These are phyloP conservation scores for Ellobius talpinus DNA, from an alignment of 2,113 vertebrate species.

Conservation along the genomic window DNA sequence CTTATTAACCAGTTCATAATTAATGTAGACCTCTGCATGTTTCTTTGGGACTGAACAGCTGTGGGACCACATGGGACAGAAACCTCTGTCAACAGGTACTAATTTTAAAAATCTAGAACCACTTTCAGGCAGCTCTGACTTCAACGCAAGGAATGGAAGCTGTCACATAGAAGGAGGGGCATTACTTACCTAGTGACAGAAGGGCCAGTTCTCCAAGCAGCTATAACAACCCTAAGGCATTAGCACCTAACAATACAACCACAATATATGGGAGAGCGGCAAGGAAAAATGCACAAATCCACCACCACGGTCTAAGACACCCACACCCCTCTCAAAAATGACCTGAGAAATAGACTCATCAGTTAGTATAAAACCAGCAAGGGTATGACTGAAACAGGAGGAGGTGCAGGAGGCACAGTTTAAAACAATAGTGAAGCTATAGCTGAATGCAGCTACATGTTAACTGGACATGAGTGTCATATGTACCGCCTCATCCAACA, in stretches of 20 bases:
- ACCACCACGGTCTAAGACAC: neutral
- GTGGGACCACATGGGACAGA: too few species aligned
- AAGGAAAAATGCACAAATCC: neutral
- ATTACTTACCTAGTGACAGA: neutral
- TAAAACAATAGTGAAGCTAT: neutral
- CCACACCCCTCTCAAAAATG: neutral
- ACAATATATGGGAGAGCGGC: neutral
- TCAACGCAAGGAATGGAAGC: neutral
- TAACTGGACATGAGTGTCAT: neutral
- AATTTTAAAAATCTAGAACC: neutral
- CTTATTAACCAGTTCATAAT: too few species aligned
- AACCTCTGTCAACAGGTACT: neutral
- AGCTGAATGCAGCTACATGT: neutral
- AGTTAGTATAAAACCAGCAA: neutral
- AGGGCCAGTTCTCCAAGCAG: neutral
- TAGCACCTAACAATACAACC: neutral
- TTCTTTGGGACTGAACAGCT: too few species aligned
- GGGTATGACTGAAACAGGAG: neutral
- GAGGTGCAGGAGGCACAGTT: neutral
- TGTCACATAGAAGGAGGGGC: neutral
- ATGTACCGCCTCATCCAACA: too few species aligned
- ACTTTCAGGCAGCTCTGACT: neutral
- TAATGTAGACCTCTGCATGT: too few species aligned
- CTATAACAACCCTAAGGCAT: neutral
- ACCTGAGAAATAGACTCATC: neutral